Conservation (phyloP, 2,797 vertebrate genomes). For the Craterocephalus amniculus region DNA sequence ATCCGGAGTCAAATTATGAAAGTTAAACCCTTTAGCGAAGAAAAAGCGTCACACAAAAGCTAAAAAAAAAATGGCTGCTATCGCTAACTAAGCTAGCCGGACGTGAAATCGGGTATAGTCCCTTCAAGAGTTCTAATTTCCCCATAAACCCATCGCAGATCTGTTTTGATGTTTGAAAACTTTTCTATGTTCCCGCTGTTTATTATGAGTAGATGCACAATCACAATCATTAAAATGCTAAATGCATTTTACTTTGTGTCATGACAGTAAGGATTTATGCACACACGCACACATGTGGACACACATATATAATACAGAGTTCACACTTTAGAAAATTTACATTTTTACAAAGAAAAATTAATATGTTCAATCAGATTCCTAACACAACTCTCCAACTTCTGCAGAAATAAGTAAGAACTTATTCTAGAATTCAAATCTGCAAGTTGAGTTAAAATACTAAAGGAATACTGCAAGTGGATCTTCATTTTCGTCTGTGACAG, state of each 20-base stretch:
- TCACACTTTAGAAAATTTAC: background rate
- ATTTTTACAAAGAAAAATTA: background rate
- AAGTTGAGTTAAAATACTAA: background rate
- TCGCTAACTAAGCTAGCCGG: no score
- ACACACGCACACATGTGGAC: no score
- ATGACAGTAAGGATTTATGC: background rate
- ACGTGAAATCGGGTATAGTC: no score
- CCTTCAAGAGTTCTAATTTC: background rate
- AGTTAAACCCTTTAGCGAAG: no score
- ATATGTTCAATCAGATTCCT: background rate
- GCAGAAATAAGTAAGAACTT: background rate
- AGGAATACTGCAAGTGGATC: background rate
- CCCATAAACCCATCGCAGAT: slow-evolving; percentile 3
- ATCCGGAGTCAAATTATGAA: no score
- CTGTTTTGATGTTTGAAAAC: slow-evolving; percentile 12
- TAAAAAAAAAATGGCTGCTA: no score
- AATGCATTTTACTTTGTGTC: background rate
- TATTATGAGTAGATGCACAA: background rate
- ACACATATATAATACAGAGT: no score
- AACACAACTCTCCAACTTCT: background rate
- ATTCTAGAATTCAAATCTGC: background rate
- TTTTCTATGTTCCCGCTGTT: background rate
- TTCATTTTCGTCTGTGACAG: background rate
- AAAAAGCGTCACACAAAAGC: no score
- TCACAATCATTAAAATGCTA: background rate